Conservation (phyloP, 2,797 vertebrate species). For the Enteromius mattozi region DNA sequence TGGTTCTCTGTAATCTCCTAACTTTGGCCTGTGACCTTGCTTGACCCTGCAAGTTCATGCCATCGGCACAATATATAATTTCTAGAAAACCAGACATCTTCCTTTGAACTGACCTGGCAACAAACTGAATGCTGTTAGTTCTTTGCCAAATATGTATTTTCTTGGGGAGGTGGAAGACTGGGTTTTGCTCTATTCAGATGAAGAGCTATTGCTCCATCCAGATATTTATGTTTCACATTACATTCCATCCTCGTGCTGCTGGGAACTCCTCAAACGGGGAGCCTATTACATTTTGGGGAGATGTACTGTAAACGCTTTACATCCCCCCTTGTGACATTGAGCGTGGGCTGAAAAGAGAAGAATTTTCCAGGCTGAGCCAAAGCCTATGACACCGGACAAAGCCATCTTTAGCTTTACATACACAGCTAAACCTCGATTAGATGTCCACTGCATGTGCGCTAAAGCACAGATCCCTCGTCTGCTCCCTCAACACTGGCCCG, state of each 20-base stretch:
- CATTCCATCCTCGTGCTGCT: slow-evolving; percentile 44
- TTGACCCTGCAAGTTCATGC: slow-evolving; percentile 27
- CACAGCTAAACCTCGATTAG: not conserved
- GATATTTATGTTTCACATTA: slow-evolving; percentile 57
- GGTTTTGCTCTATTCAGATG: slow-evolving; percentile 31
- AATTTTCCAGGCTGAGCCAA: slow-evolving; percentile 5
- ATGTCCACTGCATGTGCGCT: not conserved
- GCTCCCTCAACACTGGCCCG: slow-evolving; percentile 10
- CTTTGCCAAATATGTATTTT: slow-evolving; percentile 33
- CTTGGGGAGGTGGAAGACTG: slow-evolving; percentile 11
- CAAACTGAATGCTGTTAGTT: slow-evolving; percentile 13
- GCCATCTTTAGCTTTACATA: not conserved
- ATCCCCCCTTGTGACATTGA: slow-evolving; percentile 34
- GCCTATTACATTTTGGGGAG: slow-evolving; percentile 29
- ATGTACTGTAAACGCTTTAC: slow-evolving; percentile 20
- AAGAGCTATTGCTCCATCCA: slow-evolving; percentile 50
- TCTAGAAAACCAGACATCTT: slow-evolving; percentile 25
- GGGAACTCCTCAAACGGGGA: slow-evolving; percentile 45
- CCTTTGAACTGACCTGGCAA: slow-evolving; percentile 37
- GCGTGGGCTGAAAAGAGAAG: not conserved
- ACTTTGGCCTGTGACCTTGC: not conserved
- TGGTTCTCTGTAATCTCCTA: slow-evolving; percentile 37
- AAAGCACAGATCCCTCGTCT: not conserved
- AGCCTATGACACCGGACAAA: not conserved
- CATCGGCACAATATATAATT: slow-evolving; percentile 13